Conservation (phyloP, 1,140 invertebrate species). For the Trichonephila clavata region DNA sequence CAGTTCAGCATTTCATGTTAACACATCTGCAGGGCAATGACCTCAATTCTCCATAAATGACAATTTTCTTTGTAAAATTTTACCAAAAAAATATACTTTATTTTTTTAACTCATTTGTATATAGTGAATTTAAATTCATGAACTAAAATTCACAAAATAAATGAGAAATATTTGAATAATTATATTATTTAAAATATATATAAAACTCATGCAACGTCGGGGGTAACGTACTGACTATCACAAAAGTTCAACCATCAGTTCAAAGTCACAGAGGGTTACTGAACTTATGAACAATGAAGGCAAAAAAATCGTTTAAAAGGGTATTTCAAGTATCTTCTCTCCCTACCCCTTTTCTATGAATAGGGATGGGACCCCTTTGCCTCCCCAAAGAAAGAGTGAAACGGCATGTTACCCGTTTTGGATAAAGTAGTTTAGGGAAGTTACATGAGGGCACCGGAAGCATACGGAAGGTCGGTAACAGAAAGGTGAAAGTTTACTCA, state of each 20-base stretch:
- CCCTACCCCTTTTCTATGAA: constrained; percentile 44
- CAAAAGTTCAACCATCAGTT: constrained; percentile 27
- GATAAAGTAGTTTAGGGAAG: background rate
- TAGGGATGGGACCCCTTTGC: background rate
- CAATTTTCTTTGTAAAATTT: background rate
- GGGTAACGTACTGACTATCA: background rate
- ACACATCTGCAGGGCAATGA: background rate
- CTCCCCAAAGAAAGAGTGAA: constrained; percentile 30
- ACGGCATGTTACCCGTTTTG: constrained; percentile 31
- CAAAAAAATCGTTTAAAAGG: background rate
- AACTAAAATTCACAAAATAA: too few relatives aligned
- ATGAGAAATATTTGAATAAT: background rate
- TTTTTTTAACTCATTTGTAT: too few relatives aligned
- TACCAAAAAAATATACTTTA: too few relatives aligned
- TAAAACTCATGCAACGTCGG: background rate
- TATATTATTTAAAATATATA: background rate
- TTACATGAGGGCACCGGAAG: constrained; percentile 40
- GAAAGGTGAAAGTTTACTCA: constrained; percentile 43
- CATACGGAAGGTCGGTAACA: constrained; percentile 22
- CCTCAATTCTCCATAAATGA: background rate
- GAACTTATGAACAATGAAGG: constrained; percentile 10
- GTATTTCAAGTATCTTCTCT: constrained; percentile 23
- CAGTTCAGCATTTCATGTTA: background rate
- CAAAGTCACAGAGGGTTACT: constrained; percentile 42
- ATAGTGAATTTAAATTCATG: too few relatives aligned